These are phyloP conservation scores for Cerceris rybyensis DNA, from an alignment of 2,888 invertebrate species.

Conservation along the genomic window DNA sequence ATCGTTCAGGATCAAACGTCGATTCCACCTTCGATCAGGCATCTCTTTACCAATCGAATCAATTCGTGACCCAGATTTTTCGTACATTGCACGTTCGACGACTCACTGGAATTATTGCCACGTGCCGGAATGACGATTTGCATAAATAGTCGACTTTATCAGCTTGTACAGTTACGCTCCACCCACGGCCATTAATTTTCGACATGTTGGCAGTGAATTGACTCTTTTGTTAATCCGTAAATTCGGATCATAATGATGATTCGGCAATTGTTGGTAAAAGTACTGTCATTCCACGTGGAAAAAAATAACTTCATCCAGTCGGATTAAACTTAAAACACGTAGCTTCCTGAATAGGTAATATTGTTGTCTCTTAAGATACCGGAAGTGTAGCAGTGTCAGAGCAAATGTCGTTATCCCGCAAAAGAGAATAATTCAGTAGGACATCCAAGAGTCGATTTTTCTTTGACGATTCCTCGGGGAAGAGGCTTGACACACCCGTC, in stretches of 20 bases:
- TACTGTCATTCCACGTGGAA: neutral
- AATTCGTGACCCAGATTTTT: constrained; percentile 32
- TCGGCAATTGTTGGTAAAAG: neutral
- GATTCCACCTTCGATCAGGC: neutral
- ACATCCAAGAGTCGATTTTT: too few species aligned
- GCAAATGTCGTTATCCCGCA: too few species aligned
- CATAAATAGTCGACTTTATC: constrained; percentile 19
- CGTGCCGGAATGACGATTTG: constrained; percentile 22
- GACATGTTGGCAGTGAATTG: constrained; percentile 28
- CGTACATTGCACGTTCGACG: neutral
- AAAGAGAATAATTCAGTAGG: too few species aligned
- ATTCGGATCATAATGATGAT: too few species aligned
- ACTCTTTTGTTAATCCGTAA: neutral
- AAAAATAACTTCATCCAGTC: too few species aligned
- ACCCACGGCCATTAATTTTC: constrained; percentile 23
- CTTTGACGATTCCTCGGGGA: neutral
- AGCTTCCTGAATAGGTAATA: too few species aligned
- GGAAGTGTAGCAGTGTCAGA: too few species aligned
- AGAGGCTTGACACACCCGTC: neutral
- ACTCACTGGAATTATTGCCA: neutral
- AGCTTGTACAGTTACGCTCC: constrained; percentile 52
- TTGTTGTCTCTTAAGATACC: too few species aligned
- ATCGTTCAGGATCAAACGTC: constrained; percentile 27
- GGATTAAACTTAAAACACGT: too few species aligned
- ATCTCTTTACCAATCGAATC: neutral